Evolutionary conservation across 2,797 vertebrate species (phyloP).

Genomic region (Paratrypauchen microcephalus): DNA sequence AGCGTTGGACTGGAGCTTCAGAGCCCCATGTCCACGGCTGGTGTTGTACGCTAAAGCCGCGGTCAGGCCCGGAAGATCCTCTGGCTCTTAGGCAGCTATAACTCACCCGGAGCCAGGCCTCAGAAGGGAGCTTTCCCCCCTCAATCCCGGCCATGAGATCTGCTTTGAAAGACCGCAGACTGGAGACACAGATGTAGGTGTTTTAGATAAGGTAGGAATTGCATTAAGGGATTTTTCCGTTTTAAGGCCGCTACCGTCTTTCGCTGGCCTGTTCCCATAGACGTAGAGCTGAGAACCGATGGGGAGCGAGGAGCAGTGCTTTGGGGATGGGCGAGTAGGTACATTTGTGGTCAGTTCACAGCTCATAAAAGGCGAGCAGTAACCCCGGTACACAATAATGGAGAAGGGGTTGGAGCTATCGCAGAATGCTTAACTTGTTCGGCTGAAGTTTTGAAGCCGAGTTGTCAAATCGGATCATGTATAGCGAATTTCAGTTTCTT

Average conservation of each 20-base stretch:
- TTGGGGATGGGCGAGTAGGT: conserved; percentile 59
- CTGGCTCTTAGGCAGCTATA: conserved; percentile 84
- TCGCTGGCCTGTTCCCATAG: conserved; percentile 77
- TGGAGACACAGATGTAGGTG: conserved; percentile 86
- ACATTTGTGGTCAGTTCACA: conserved; percentile 82
- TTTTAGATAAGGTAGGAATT: conserved; percentile 86
- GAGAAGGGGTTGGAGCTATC: conserved; percentile 58
- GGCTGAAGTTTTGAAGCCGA: conserved; percentile 49
- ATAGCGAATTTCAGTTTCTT: conserved; percentile 1
- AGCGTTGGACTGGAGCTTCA: conserved; percentile 29
- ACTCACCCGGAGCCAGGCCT: conserved; percentile 79
- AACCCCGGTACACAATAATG: conserved; percentile 73
- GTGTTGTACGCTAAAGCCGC: conserved; percentile 77
- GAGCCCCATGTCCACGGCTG: conserved; percentile 64
- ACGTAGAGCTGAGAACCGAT: conserved; percentile 68
- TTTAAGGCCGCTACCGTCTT: conserved; percentile 79
- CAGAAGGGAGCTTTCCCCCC: conserved; percentile 76
- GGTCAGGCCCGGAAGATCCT: conserved; percentile 81
- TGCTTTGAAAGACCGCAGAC: conserved; percentile 83
- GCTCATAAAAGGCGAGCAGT: conserved; percentile 76
- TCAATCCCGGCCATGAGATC: conserved; percentile 77
- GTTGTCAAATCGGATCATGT: not conserved
- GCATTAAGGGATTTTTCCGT: conserved; percentile 86
- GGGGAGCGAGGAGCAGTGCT: conserved; percentile 52
- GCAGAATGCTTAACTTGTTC: conserved; percentile 67